These are phyloP conservation scores for Hylyphantes graminicola DNA, from an alignment of 1,140 invertebrate genomes.

Conservation along the genomic window DNA sequence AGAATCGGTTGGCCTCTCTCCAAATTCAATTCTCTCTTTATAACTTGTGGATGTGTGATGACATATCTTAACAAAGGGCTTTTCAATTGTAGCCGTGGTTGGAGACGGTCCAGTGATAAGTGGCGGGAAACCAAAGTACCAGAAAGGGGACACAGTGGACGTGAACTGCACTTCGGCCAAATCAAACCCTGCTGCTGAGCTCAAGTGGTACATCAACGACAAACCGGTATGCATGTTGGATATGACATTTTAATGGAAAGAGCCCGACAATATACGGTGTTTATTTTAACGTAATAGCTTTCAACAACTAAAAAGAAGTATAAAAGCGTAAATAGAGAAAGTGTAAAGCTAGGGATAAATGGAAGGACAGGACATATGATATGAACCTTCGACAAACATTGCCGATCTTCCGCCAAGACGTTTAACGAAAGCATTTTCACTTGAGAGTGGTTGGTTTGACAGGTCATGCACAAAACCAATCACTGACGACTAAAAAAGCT, in stretches of 20 bases:
- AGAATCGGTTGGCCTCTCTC: no score
- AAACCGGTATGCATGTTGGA: conserved; percentile 74
- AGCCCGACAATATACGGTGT: neutral
- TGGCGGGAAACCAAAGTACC: conserved; percentile 80
- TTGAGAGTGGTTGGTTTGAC: no score
- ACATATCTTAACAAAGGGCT: neutral
- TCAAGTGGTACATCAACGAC: conserved; percentile 86
- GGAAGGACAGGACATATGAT: no score
- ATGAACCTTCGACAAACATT: no score
- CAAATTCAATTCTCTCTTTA: no score
- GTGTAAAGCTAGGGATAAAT: no score
- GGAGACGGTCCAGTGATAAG: conserved; percentile 81
- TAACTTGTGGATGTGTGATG: neutral
- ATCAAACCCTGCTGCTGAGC: conserved; percentile 79
- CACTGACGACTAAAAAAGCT: no score
- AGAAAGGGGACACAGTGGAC: conserved; percentile 82
- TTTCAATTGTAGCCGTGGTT: conserved; percentile 76
- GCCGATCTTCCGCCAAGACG: no score
- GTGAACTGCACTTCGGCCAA: conserved; percentile 86
- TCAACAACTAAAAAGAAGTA: neutral
- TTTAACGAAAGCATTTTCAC: no score
- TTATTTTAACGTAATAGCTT: neutral
- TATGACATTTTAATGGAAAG: neutral
- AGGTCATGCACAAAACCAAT: no score
- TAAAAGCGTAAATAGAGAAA: neutral